Conservation (phyloP, 2,113 vertebrate species). For the Donacobius atricapilla region DNA sequence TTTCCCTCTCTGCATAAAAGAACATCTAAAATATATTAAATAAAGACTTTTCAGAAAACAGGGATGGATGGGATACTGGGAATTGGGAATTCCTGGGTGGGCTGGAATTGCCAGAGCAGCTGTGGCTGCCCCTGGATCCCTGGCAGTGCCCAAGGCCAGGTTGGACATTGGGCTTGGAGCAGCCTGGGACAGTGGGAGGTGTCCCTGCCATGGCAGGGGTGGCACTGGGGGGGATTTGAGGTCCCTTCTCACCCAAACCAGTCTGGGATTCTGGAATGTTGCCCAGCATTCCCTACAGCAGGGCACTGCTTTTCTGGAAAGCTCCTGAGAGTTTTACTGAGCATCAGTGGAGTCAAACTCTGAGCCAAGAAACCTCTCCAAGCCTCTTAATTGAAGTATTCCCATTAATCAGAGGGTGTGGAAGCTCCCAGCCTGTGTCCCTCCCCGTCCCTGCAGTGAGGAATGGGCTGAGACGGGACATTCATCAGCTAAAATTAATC, state of each 20-base stretch:
- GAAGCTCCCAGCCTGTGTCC: not conserved
- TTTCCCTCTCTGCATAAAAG: not conserved
- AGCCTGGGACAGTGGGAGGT: not conserved
- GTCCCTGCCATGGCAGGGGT: not conserved
- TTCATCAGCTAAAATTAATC: conserved; percentile 15
- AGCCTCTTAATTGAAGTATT: not conserved
- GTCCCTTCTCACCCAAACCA: accelerated
- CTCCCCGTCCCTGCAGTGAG: not conserved
- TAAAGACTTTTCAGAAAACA: not conserved
- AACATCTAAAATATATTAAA: not conserved
- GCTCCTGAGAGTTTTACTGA: not conserved
- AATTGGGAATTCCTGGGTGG: not conserved
- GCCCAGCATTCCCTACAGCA: not conserved
- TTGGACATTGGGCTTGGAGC: not conserved
- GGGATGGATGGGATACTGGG: not conserved
- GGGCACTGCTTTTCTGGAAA: not conserved
- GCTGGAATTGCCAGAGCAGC: not conserved
- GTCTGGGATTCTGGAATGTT: accelerated
- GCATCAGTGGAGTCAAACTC: not conserved
- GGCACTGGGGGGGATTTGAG: accelerated
- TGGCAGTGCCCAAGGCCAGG: not conserved
- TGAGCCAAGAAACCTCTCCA: not conserved
- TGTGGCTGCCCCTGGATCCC: not conserved
- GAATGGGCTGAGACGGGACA: not conserved
- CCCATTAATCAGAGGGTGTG: not conserved